A percentile compares a stretch with the other conserved stretches of the same genome.
phyloP scores from a whole-genome alignment of 2,797 vertebrate genomes.

The Tokudaia muenninki region DNA sequence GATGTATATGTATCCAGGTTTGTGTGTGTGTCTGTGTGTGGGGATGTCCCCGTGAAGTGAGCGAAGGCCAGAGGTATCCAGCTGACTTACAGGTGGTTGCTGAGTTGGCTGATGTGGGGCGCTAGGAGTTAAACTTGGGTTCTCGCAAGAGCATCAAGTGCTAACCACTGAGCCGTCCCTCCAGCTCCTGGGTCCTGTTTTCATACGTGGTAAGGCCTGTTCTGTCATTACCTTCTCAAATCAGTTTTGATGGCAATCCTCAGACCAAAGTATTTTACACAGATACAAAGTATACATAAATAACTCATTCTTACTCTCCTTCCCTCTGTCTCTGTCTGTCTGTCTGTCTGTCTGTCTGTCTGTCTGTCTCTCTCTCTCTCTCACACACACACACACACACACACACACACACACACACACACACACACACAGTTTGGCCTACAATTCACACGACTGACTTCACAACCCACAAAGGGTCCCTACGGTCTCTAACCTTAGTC shows the following conservation, averaged over 20 bases:
- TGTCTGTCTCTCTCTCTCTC: no score
- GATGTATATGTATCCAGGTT: neutral
- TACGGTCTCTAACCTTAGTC: neutral
- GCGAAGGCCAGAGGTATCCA: neutral
- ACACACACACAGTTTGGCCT: neutral
- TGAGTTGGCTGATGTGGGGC: neutral
- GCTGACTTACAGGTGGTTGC: neutral
- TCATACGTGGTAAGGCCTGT: neutral
- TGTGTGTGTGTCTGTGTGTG: neutral
- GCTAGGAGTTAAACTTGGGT: neutral
- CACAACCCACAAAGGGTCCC: neutral
- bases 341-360: no score
- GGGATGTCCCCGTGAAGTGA: no score
- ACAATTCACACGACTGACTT: slow-evolving; percentile 14
- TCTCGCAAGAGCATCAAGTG: neutral
- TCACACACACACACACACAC: no score
- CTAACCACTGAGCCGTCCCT: neutral
- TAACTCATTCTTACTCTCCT: neutral
- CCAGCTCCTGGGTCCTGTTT: neutral
- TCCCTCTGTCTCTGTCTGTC: neutral
- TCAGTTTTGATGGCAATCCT: neutral
- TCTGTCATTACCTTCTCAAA: slow-evolving; percentile 8
- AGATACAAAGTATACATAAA: neutral
- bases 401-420: no score
- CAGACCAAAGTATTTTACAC: slow-evolving; percentile 21